Evolutionary conservation across 2,888 invertebrate genomes (phyloP).

Genomic region (Mythimna loreyi): DNA sequence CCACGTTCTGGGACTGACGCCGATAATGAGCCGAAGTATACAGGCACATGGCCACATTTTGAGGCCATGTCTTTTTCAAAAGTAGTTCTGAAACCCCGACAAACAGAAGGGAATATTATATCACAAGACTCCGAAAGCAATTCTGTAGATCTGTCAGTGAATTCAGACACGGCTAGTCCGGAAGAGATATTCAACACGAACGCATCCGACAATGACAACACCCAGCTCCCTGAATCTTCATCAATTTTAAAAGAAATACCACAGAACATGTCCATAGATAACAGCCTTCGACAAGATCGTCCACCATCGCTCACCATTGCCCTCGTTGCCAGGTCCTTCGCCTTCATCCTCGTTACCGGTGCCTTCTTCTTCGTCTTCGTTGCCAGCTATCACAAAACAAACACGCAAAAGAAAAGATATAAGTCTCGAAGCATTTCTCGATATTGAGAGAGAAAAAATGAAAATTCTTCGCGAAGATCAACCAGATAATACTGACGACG

Average conservation of each 20-base stretch:
- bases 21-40: conserved; percentile 58
- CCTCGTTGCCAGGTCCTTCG: no score
- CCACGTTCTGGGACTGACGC: conserved; percentile 54
- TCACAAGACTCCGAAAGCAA: conserved; percentile 20
- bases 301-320: no score
- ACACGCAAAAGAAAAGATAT: conserved; percentile 60
- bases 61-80: conserved; percentile 57
- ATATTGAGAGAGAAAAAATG: conserved; percentile 56
- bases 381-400: conserved; percentile 62
- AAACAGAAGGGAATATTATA: conserved; percentile 58
- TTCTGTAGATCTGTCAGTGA: conserved; percentile 30
- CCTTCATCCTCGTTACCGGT: not conserved
- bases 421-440: conserved; percentile 57
- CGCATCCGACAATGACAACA: conserved; percentile 36
- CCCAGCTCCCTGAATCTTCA: conserved; percentile 34
- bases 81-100: conserved; percentile 55
- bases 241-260: conserved; percentile 33
- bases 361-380: conserved; percentile 59
- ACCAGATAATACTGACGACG: conserved; percentile 54
- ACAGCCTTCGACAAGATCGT: conserved; percentile 7
- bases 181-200: conserved; percentile 22
- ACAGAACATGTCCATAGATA: conserved; percentile 31
- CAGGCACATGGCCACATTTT: conserved; percentile 60
- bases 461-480: conserved; percentile 58
- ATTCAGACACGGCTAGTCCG: conserved; percentile 24